Conservation (phyloP, 2,113 vertebrate genomes). For the Neogobius melanostomus region DNA sequence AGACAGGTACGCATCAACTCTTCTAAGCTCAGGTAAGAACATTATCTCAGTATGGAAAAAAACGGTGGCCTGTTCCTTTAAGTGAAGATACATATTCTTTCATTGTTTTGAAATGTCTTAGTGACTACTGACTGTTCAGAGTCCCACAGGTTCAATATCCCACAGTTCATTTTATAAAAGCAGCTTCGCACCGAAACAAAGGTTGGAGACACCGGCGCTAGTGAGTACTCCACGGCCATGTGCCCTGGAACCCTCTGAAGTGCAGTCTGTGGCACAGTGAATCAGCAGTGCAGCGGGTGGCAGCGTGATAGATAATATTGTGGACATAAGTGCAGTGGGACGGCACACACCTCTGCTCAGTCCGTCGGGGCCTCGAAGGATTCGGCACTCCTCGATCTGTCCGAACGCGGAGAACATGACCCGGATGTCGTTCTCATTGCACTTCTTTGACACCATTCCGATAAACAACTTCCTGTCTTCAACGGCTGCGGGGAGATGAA, state of each 20-base stretch:
- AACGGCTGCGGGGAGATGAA: conserved; percentile 86
- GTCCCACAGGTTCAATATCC: no score
- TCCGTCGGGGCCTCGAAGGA: conserved; percentile 95
- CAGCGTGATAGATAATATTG: conserved; percentile 5
- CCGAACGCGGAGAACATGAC: conserved; percentile 99
- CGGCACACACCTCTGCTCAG: conserved; percentile 92
- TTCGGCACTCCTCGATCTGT: conserved; percentile 99
- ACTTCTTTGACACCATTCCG: conserved; percentile 99
- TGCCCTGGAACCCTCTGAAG: not conserved
- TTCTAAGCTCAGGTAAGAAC: no score
- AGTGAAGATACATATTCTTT: no score
- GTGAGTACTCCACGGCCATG: no score
- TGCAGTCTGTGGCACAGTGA: not conserved
- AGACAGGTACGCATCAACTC: no score
- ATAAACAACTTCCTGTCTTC: conserved; percentile 99
- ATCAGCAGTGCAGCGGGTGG: conserved; percentile 21
- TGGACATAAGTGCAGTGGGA: conserved; percentile 13
- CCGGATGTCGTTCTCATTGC: conserved; percentile 99
- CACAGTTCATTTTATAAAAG: no score
- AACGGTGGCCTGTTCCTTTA: no score
- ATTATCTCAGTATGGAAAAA: no score
- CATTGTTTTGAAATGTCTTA: no score
- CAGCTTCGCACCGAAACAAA: no score
- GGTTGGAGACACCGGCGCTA: no score
- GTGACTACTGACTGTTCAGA: no score